These are phyloP conservation scores for Neotragus moschatus DNA, from an alignment of 2,113 vertebrate genomes.

Conservation along the genomic window DNA sequence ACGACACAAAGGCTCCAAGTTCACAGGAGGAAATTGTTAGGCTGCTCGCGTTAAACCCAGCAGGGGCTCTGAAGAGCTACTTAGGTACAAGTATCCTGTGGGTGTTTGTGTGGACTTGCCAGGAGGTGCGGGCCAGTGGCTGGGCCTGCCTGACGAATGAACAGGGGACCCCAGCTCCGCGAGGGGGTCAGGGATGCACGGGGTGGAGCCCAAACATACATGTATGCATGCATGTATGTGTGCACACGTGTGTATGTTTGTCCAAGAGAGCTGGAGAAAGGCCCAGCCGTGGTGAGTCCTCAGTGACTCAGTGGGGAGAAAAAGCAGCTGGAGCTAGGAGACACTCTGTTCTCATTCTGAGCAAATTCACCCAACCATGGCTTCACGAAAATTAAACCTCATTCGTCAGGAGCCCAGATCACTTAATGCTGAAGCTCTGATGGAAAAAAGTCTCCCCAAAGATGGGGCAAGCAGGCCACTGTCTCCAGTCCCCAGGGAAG, in stretches of 20 bases:
- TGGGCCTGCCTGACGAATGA: background rate
- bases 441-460: background rate
- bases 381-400: background rate
- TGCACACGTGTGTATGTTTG: no score
- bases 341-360: background rate
- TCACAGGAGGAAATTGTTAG: background rate
- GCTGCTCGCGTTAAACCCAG: no score
- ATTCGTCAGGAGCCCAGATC: background rate
- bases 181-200: accelerated
- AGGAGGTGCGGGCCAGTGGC: background rate
- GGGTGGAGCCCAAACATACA: background rate
- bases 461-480: accelerated
- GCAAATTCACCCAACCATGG: background rate
- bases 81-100: background rate
- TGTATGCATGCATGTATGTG: accelerated
- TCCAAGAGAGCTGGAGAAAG: background rate
- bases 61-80: background rate
- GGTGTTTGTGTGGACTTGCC: background rate
- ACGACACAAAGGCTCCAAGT: background rate
- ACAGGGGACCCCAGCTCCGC: background rate
- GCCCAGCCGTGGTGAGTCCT: accelerated
- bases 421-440: no score
- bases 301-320: background rate
- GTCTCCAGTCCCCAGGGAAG: accelerated
- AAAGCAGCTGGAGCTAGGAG: background rate